Evolutionary conservation across 2,113 vertebrate genomes (phyloP), one percentile per base, ranked within the genome.

Genomic region (Nannobrachium achirus): DNA sequence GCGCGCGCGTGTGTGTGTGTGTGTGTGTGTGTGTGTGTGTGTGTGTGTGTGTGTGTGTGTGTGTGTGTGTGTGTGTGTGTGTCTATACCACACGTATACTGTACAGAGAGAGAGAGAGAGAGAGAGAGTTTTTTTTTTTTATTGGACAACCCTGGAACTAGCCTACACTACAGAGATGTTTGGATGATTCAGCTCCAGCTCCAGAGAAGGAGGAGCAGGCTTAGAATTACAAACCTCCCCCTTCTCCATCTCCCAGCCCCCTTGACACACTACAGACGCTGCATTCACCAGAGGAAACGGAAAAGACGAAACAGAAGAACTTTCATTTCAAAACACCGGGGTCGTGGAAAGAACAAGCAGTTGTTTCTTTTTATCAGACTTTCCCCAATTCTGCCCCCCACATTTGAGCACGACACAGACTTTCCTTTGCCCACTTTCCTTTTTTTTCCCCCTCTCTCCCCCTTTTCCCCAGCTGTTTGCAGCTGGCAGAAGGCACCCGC

Each of bases 211-310:
- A 83, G 90, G 82, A 82, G 83, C 81, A 52, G 68, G 81, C 41
- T 84, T 80, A 75, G 63, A 64, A 77, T 85, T 83, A 75, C 84
- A 87, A 74, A 25, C 80, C 89, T 16, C 66, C 69, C 67, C 74
- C 52, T 8, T 72, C 75, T 56, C 61, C 75, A 44, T 76, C 58
- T 7, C 40, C 51, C 49, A 8, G 50, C 2, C 25, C 10, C 33
- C 41, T n/a, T n/a, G 4, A 41, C n/a, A 8, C 62, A 74, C 61
- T n/a, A 81, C 76, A 79, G 62, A 66, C 75, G 44, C 63, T 62
- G 51, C 60, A 86, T 79, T 81, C 69, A 82, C 20, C 64, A 72
- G 89, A 91, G 92, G 89, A 92, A 93, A 89, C 90, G 91, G 92
- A 92, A 93, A 80, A 91, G 87, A 91, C 85, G 78, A 88, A 91